These are phyloP conservation scores for Micronycteris hirsuta DNA, from an alignment of 2,113 vertebrate genomes.

Conservation along the genomic window DNA sequence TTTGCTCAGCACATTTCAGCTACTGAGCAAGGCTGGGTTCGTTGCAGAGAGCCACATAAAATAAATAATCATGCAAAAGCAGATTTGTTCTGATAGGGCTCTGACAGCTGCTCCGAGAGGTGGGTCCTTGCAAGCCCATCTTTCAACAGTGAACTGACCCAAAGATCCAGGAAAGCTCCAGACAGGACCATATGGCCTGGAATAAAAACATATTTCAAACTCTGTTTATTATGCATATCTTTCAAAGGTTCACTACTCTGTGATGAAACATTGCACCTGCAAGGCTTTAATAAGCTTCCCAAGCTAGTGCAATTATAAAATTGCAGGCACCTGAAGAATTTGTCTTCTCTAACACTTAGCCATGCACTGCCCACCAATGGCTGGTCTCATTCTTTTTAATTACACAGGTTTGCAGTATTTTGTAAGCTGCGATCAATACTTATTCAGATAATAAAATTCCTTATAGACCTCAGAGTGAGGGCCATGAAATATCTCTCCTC, in stretches of 20 bases:
- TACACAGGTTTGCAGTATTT: constrained; percentile 68
- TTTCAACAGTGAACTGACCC: constrained; percentile 70
- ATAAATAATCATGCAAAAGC: constrained; percentile 73
- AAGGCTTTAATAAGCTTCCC: constrained; percentile 72
- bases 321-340: constrained; percentile 52
- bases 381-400: constrained; percentile 76
- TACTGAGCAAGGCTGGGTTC: constrained; percentile 26
- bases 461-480: constrained; percentile 61
- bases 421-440: constrained; percentile 73
- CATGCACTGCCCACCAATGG: constrained; percentile 49
- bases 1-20: constrained; percentile 74
- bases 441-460: constrained; percentile 75
- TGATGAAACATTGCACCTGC: constrained; percentile 70
- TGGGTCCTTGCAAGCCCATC: constrained; percentile 60
- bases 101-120: constrained; percentile 73
- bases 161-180: constrained; percentile 64
- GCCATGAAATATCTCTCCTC: constrained; percentile 64
- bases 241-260: constrained; percentile 68
- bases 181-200: constrained; percentile 56
- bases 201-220: constrained; percentile 72
- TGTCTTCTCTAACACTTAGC: constrained; percentile 53
- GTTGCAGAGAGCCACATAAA: constrained; percentile 56
- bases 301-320: constrained; percentile 70
- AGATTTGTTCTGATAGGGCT: constrained; percentile 66
- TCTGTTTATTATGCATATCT: constrained; percentile 68